Evolutionary conservation across 2,797 vertebrate species (phyloP).

Genomic region (Phrynocephalus vlangalii): DNA sequence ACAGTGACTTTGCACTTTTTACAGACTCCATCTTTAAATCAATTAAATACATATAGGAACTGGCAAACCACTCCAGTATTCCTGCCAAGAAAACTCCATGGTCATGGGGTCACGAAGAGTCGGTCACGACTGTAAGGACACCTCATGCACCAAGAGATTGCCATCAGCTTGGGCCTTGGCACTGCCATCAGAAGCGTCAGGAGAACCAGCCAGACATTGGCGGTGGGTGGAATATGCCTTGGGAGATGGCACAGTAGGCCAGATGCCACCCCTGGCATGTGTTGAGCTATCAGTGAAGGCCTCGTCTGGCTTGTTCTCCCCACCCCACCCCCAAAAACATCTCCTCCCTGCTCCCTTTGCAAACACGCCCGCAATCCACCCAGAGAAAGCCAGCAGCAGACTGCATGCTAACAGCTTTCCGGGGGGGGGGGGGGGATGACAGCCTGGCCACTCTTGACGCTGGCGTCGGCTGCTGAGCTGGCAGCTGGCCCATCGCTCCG

Average conservation of each 20-base stretch:
- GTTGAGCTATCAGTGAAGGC: neutral
- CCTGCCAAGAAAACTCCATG: no score
- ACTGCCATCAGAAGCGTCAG: neutral
- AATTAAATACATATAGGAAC: no score
- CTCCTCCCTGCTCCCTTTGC: no score
- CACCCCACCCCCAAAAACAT: neutral
- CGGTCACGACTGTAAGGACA: no score
- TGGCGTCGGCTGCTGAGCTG: neutral
- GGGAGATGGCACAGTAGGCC: neutral
- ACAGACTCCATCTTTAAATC: no score
- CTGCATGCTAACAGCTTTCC: neutral
- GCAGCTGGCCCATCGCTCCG: neutral
- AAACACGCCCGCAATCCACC: no score
- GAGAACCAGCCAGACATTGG: neutral
- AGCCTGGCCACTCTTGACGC: neutral
- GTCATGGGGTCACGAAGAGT: no score
- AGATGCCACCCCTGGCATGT: neutral
- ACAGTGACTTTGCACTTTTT: no score
- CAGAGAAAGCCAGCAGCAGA: neutral
- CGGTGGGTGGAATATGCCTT: neutral
- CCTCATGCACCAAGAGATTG: neutral
- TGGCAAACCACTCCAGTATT: no score
- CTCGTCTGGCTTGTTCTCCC: neutral
- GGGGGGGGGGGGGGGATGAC: neutral
- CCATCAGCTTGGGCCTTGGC: neutral